Conservation (phyloP, 2,888 invertebrate species). For the Lasioglossum calceatum region DNA sequence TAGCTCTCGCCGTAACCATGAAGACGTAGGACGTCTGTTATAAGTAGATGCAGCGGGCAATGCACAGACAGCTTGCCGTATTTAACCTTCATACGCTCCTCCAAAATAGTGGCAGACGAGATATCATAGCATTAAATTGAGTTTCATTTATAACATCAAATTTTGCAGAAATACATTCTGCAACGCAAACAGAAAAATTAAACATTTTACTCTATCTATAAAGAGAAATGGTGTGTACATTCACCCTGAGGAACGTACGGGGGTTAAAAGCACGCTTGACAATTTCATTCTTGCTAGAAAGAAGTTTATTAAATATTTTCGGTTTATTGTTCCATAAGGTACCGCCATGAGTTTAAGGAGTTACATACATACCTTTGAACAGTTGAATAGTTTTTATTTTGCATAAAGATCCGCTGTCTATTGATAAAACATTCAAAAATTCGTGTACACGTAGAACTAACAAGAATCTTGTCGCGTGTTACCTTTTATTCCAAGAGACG, state of each 20-base stretch:
- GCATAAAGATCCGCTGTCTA: neutral
- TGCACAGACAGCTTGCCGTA: neutral
- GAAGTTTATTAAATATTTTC: neutral
- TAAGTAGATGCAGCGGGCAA: neutral
- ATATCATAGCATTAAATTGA: neutral
- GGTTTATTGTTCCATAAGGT: neutral
- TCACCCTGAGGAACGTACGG: neutral
- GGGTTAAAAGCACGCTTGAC: neutral
- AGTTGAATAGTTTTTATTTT: too few species aligned
- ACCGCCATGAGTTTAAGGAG: neutral
- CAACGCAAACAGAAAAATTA: neutral
- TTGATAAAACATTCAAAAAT: neutral
- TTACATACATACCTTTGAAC: too few species aligned
- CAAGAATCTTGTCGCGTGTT: constrained; percentile 18
- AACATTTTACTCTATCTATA: neutral
- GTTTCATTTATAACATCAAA: neutral
- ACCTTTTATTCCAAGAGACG: constrained; percentile 83
- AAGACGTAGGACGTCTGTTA: neutral
- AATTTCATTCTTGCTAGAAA: neutral
- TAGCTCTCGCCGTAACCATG: neutral
- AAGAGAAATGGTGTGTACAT: neutral
- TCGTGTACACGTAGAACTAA: neutral
- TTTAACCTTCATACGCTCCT: neutral
- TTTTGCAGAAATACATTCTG: neutral
- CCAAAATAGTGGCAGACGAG: neutral